Evolutionary conservation across 2,113 vertebrate genomes (phyloP).

Genomic region (Garra rufa): DNA sequence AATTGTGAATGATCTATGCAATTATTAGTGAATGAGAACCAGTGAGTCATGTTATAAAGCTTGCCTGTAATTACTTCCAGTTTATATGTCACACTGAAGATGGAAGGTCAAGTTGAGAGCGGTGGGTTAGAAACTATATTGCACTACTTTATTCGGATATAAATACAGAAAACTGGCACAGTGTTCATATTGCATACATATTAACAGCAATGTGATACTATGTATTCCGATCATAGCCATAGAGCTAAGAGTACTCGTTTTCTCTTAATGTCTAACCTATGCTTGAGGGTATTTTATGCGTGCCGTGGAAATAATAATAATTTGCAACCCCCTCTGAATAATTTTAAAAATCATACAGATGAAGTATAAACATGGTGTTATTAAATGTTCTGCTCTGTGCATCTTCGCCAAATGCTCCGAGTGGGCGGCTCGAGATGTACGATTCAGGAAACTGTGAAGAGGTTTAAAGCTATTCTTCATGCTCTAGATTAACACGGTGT

Average conservation of each 20-base stretch:
- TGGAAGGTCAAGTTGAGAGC: background rate
- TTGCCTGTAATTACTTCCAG: background rate
- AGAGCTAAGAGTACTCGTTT: background rate
- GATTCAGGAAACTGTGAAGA: slow-evolving; percentile 33
- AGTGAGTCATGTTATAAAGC: background rate
- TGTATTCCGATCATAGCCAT: background rate
- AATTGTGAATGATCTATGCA: background rate
- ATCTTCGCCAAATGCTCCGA: background rate
- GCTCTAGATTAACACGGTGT: slow-evolving; percentile 33
- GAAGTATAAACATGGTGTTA: slow-evolving; percentile 17
- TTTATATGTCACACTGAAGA: background rate
- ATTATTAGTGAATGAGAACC: background rate
- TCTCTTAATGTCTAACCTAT: background rate
- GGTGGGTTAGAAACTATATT: background rate
- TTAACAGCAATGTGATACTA: background rate
- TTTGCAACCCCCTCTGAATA: slow-evolving; percentile 9
- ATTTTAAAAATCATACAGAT: slow-evolving; percentile 7
- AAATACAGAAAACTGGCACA: background rate
- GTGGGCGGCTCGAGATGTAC: slow-evolving; percentile 17
- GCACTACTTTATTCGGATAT: background rate
- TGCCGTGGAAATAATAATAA: background rate
- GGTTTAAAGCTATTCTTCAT: slow-evolving; percentile 36
- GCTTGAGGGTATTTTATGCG: background rate
- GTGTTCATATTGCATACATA: background rate
- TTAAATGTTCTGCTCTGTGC: slow-evolving; percentile 27